Evolutionary conservation across 2,888 invertebrate genomes (phyloP).

Genomic region (Spodoptera picta): DNA sequence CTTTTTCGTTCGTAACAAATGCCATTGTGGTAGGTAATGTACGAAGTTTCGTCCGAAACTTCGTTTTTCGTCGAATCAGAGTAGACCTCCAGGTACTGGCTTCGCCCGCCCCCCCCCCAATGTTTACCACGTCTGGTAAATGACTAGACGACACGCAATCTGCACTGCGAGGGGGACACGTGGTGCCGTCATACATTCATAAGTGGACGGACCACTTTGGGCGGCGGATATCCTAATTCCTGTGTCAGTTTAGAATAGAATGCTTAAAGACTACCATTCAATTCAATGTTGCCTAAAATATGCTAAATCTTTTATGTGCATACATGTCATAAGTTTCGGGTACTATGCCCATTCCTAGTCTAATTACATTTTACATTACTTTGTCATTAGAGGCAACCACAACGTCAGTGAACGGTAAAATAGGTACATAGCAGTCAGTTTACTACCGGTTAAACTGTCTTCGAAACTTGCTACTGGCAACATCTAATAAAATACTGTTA

Average conservation of each 20-base stretch:
- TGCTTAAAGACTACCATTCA: slow-evolving; percentile 34
- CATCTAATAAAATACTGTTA: slow-evolving; percentile 26
- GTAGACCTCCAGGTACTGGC: slow-evolving; percentile 41
- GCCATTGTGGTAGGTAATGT: too few species aligned
- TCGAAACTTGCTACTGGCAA: slow-evolving; percentile 8
- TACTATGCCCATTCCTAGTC: neutral
- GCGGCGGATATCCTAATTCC: slow-evolving; percentile 76
- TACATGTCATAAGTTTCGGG: too few species aligned
- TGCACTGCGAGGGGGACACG: slow-evolving; percentile 71
- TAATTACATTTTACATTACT: slow-evolving; percentile 15
- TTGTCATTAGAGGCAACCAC: slow-evolving; percentile 13
- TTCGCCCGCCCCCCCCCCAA: slow-evolving; percentile 57
- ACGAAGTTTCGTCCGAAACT: too few species aligned
- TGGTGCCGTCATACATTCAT: slow-evolving; percentile 65
- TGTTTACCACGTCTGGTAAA: slow-evolving; percentile 68
- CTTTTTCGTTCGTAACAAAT: too few species aligned
- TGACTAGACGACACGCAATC: slow-evolving; percentile 75
- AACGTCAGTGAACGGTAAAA: slow-evolving; percentile 6
- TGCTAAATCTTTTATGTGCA: neutral
- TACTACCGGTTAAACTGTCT: slow-evolving; percentile 12
- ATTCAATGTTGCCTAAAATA: slow-evolving; percentile 13
- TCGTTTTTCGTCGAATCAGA: too few species aligned
- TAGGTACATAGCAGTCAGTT: slow-evolving; percentile 4
- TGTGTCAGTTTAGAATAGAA: slow-evolving; percentile 49
- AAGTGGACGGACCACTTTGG: slow-evolving; percentile 65